Evolutionary conservation across 2,888 invertebrate species (phyloP), one percentile per base, ranked within the genome.

Genomic region (Endotricha flammealis): DNA sequence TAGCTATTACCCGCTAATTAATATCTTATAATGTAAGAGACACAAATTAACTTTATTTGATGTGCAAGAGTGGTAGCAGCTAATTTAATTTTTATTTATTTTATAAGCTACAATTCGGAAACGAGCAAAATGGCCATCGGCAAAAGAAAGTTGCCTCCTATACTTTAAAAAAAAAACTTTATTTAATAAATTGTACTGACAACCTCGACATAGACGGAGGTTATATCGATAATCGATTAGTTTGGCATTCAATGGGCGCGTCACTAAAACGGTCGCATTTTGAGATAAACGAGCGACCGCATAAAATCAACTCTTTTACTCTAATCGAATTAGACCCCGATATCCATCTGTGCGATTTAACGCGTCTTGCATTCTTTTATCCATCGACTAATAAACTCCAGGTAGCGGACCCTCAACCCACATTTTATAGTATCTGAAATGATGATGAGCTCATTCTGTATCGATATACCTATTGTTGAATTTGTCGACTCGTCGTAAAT

Each of bases 281-380:
- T 82, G 77, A 81, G 77, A 81, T 81, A 81, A 82, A 78, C 64
- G 79, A 75, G 63, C 65, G 72, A 63, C 70, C 77, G 66, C 71
- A 80, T 82, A 79, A 83, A 85, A 80, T 81, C 82, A 79, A 81
- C 79, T 82, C 73, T 69, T 76, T 75, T 75, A 60, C 69, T 69
- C 79, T 85, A 85, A 86, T 85, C 83, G 82, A 83, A 86, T 85
- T 85, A 85, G 79, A 74, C 55, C 47, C 57, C 57, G 82, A 83
- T 83, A 80, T 66, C 64, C 74, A 82, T 83, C 81, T 69, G 75
- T 65, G 70, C 81, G 70, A 77, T 76, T 83, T 83, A 80, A 80
- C 85, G 82, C 82, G 71, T 82, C 82, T 79, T 76, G 82, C 78
- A 76, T 79, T 73, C 78, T 74, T 79, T 80, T 77, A 74, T 79